A percentile compares a stretch with the other conserved stretches of the same genome.
Conservation (phyloP, 2,797 vertebrate genomes). For the Rhabdophis nuchalis region DNA sequence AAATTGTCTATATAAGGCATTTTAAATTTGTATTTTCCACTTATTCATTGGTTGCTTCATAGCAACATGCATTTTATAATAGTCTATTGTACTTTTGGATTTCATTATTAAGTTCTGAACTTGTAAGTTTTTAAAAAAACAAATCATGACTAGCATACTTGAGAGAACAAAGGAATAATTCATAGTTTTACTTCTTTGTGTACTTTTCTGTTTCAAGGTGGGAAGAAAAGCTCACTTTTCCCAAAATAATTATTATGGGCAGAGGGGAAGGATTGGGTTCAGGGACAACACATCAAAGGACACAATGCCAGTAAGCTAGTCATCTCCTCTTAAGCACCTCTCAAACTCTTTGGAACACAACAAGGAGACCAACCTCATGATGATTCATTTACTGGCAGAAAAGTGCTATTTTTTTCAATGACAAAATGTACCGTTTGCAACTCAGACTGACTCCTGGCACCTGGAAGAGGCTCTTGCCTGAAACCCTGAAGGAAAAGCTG, state of each 20-base stretch:
- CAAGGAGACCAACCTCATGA: background rate
- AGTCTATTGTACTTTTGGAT: background rate
- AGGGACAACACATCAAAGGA: background rate
- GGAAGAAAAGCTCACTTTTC: background rate
- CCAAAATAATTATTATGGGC: background rate
- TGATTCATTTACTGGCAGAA: background rate
- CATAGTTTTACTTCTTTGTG: background rate
- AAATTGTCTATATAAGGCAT: background rate
- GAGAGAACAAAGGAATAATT: background rate
- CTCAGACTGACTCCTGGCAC: background rate
- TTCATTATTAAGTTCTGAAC: background rate
- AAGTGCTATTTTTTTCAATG: background rate
- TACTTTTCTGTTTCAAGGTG: background rate
- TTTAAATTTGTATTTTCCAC: background rate
- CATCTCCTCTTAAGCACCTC: background rate
- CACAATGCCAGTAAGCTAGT: background rate
- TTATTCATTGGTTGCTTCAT: background rate
- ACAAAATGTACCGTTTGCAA: background rate
- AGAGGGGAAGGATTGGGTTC: background rate
- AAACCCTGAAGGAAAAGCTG: background rate
- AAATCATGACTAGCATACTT: background rate
- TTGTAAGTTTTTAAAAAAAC: background rate
- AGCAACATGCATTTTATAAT: background rate
- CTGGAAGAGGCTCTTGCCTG: background rate
- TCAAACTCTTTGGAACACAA: background rate